Base-by-base conservation (phyloP, 2,888 invertebrate genomes). In the Panorpa germanica region DNA sequence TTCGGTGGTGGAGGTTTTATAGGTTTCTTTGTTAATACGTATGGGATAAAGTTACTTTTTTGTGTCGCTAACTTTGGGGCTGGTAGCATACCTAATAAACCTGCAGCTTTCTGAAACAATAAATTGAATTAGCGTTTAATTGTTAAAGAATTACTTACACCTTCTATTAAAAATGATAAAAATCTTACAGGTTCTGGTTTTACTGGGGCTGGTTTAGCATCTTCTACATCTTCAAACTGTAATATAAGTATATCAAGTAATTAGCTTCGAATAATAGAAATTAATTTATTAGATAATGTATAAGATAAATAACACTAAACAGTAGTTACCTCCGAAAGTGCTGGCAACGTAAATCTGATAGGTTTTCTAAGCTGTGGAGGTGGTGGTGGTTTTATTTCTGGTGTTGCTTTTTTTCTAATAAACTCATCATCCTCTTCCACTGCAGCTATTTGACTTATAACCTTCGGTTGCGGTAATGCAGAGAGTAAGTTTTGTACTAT, bases 61-160 rank as follows among this genome's bases (percentile, higher is more conserved):
- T 35, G 25, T 31, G 53, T 32, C 15, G 41, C 50, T 43, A 58
- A 56, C 51, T 61, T 70, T 9, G 81, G 80, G 39, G 67, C 63
- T 6, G 80, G 81, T 23, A 82, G 49, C 24, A 80, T 53, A 33
- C 69, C 63, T 25, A 81, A 60, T 7, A 82, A 51, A 6, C 74
- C 68, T 10, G 67, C 66, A 37, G 64, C 65, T 55, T 63, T 68
- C 70, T 72, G 38, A 17, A 48, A 49, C 35, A 31, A 46, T 35
- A 48, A 50, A 36, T 27, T 19, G 34, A 22, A 25, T 33, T 23
- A 32, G 34, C 27, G 13, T 30, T 5, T 29, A 29, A 12, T 21
- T 29, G 12, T 10, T 17, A 15, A 20, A 21, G 27, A 16, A 28
- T 8, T n/a, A n/a, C n/a, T n/a, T n/a, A n/a, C n/a, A n/a, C n/a